Percentiles rank a stretch among this genome's conserved stretches.
Evolutionary conservation across 2,113 vertebrate species (phyloP).

Genomic region (Theristicus caerulescens): DNA sequence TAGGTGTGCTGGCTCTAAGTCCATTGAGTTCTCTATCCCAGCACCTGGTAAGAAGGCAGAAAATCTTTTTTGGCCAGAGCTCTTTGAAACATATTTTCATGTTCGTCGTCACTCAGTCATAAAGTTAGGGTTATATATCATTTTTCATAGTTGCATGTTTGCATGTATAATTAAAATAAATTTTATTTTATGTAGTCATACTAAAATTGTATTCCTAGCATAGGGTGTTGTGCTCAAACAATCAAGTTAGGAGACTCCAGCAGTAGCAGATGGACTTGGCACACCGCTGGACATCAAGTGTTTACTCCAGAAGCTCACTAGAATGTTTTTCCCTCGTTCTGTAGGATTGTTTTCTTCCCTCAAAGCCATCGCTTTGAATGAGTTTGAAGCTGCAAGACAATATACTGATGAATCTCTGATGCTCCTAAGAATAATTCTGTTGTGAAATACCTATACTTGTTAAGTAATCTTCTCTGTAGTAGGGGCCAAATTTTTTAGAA

Average conservation of each 20-base stretch:
- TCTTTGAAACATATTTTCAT: background rate
- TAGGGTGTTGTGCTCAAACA: background rate
- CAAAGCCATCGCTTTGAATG: background rate
- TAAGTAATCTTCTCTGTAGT: background rate
- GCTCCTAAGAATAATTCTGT: background rate
- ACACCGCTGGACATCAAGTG: background rate
- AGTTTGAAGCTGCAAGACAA: background rate
- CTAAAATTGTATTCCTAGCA: background rate
- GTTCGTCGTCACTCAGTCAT: background rate
- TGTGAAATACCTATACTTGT: background rate
- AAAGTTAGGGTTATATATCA: background rate
- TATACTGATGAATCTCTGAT: background rate
- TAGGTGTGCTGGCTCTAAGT: background rate
- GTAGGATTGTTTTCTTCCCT: background rate
- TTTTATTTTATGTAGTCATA: background rate
- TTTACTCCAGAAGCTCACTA: background rate
- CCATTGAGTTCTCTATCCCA: background rate
- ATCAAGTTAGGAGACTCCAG: background rate
- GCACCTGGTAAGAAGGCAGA: background rate
- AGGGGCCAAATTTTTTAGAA: background rate
- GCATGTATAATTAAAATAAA: background rate
- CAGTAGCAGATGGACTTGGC: background rate
- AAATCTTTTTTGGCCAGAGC: background rate
- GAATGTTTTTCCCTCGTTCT: background rate
- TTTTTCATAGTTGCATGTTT: background rate